Conservation (phyloP, 2,113 vertebrate species). For the Aegypius monachus region DNA sequence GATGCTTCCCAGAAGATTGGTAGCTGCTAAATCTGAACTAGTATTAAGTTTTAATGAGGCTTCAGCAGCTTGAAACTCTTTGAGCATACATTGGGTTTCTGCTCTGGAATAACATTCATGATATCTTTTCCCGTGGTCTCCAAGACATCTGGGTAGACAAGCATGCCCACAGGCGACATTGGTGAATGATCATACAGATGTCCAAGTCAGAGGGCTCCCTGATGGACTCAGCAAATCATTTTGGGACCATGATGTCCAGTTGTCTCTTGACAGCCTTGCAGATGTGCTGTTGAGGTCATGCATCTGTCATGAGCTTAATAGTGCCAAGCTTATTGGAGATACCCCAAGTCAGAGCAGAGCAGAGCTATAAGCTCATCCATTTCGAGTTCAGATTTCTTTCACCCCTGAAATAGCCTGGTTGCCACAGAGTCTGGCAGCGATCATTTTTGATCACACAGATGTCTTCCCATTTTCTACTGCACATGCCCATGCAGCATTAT, state of each 20-base stretch:
- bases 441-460: neutral
- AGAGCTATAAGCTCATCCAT: neutral
- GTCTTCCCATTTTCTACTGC: neutral
- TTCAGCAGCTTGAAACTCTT: neutral
- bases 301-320: neutral
- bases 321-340: neutral
- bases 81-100: neutral
- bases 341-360: neutral
- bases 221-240: neutral
- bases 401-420: neutral
- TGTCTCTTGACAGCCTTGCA: neutral
- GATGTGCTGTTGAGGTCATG: neutral
- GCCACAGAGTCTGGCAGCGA: neutral
- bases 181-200: neutral
- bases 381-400: neutral
- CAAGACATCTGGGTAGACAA: neutral
- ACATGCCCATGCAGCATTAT: neutral
- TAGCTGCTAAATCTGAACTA: neutral
- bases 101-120: neutral
- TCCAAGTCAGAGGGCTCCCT: neutral
- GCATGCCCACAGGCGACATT: neutral
- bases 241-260: neutral
- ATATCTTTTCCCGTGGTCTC: neutral
- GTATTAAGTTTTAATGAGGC: neutral
- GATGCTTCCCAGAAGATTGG: neutral